Percentiles rank a stretch among this genome's conserved stretches.
phyloP scores from a whole-genome alignment of 2,113 vertebrate species.

The Rhagologus leucostigma region DNA sequence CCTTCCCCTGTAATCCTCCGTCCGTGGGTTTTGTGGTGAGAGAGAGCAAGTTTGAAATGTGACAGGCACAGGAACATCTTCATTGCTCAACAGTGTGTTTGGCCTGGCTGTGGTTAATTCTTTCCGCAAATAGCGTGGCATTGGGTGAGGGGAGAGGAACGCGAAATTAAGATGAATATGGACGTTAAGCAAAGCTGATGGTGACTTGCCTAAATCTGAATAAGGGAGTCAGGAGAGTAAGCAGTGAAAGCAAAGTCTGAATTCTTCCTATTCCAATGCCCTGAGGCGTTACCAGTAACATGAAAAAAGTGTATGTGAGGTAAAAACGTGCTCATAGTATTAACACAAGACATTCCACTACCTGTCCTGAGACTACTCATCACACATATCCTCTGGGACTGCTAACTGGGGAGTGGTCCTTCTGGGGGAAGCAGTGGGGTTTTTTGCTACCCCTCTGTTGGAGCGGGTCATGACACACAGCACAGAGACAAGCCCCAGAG shows the following conservation, averaged over 20 bases:
- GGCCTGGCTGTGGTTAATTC: background rate
- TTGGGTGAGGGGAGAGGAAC: background rate
- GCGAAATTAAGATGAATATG: background rate
- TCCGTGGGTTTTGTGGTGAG: background rate
- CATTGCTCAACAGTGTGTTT: background rate
- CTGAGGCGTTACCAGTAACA: background rate
- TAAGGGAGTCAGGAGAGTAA: background rate
- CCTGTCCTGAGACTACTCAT: background rate
- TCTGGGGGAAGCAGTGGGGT: background rate
- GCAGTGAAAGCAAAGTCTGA: background rate
- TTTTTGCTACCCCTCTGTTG: background rate
- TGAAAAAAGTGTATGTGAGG: background rate
- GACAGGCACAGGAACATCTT: background rate
- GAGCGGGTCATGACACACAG: background rate
- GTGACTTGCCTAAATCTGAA: background rate
- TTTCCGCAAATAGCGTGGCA: background rate
- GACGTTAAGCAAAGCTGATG: background rate
- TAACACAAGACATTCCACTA: background rate
- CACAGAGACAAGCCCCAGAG: background rate
- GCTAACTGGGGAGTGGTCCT: background rate
- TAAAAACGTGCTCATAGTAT: background rate
- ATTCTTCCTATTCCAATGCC: background rate
- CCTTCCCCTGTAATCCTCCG: background rate
- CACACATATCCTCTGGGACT: background rate
- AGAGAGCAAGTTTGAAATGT: background rate